A percentile compares a stretch with the other conserved stretches of the same genome.
These are phyloP conservation scores for Strix uralensis DNA, from an alignment of 2,113 vertebrate genomes.

Conservation along the genomic window DNA sequence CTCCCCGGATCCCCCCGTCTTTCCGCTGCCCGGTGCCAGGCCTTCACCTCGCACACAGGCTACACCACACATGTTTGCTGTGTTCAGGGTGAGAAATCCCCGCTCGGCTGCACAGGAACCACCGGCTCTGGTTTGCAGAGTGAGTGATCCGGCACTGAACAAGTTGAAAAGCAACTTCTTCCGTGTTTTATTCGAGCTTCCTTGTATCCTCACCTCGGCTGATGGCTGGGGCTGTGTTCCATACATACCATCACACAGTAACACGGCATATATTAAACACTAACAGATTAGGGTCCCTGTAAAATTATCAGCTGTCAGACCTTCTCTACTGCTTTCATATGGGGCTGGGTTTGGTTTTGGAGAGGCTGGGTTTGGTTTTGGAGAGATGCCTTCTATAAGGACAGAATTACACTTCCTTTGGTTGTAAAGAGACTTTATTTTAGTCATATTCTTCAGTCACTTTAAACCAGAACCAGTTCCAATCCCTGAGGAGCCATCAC, in stretches of 20 bases:
- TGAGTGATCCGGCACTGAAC: not conserved
- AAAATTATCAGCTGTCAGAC: not conserved
- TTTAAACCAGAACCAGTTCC: not conserved
- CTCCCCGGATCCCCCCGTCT: not conserved
- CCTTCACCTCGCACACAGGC: not conserved
- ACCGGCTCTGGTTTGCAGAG: not conserved
- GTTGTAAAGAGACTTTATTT: not conserved
- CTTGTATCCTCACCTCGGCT: not conserved
- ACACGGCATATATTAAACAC: rapidly evolving
- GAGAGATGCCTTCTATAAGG: not conserved
- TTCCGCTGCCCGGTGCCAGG: not conserved
- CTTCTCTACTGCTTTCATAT: rapidly evolving
- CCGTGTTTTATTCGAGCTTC: not conserved
- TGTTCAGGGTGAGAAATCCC: not conserved
- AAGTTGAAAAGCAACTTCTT: not conserved
- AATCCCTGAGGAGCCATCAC: not conserved
- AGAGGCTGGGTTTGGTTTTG: not conserved
- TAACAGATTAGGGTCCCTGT: not conserved
- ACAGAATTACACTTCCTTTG: not conserved
- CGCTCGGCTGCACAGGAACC: not conserved
- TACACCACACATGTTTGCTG: not conserved
- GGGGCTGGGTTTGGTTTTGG: not conserved
- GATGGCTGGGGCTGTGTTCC: not conserved
- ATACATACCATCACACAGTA: not conserved
- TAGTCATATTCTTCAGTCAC: not conserved